Base-by-base conservation (phyloP, 2,888 invertebrate genomes). In the Fissipunctia ypsillon region DNA sequence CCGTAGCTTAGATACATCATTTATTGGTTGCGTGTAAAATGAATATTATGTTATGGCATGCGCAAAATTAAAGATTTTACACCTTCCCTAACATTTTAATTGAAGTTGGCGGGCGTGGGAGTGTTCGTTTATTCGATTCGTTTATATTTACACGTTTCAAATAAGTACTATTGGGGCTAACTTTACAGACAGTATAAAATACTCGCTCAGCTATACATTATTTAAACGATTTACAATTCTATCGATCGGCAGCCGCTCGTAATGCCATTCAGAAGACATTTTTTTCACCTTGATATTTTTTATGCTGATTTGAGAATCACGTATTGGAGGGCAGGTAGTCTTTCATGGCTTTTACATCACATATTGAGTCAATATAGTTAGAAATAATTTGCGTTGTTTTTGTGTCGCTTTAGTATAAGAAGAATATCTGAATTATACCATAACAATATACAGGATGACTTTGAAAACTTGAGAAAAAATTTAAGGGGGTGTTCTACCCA, bases 181-280 rank as follows among this genome's bases (percentile, higher is more conserved):
- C 72, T 82, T 72, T 70, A 25, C 56, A 69, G 69, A 66, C 71
- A 80, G 66, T 70, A 74, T 83, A 79, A 77, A 85, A 86, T 84
- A 79, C 84, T 73, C 80, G 81, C 81, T 85, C 76, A 81, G 81
- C 79, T 82, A 76, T 70, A 73, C 89, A 91, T 92, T 92, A 93
- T 92, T 90, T 87, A 91, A 89, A 85, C 87, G 83, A 94, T 95
- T 94, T 95, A 93, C 92, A 95, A 95, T 94, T 95, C 94, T 93
- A 94, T 94, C 91, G 93, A 93, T 91, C 91, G 90, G 68, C 83
- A 88, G 86, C 88, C 87, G 89, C 83, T 87, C 85, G 90, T 93
- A 93, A 93, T 93, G 90, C 87, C 88, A 93, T 94, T 90, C 93
- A 90, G 90, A 91, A 92, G 89, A 90, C 90, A 91, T 91, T 92